Base-by-base conservation (phyloP, 2,888 invertebrate genomes). In the Theretra japonica region DNA sequence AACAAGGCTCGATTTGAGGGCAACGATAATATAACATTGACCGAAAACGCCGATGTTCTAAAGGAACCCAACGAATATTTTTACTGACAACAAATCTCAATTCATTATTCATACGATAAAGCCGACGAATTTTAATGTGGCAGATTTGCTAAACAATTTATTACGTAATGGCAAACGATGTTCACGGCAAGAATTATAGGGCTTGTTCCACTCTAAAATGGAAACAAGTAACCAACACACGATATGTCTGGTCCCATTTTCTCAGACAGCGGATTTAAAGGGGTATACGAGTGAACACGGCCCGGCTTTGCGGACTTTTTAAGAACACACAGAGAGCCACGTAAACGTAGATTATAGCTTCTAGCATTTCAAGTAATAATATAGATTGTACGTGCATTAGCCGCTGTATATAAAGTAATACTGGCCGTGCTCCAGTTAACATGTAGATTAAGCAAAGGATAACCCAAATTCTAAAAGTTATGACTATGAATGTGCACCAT, bases 151-250 rank as follows among this genome's bases (percentile, higher is more conserved):
- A 23, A 65, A 48, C 58, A 69, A 58, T 58, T 69, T 70, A 41
- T 65, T 23, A 58, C 69, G 41, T 69, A 58, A 69, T 41, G 7
- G 75, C 57, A 69, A 75, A 75, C 74, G 65, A 65, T 77, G 76
- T 77, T 79, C 76, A 77, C 79, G 75, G 79, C 75, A 80, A 78
- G 80, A 82, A 81, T 82, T 80, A 76, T 80, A 80, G 77, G 80
- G 77, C 79, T 83, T 81, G 81, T 84, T 84, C 84, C 79, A 77
- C 77, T 85, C 82, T 83, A 78, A 81, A 86, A 84, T 86, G 81
- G 82, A 82, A 85, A 83, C 84, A 85, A 80, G 79, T 77, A 82
- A 79, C 79, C 81, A 82, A 81, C 80, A 76, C 79, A 80, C 80
- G 77, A 80, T 78, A 79, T 81, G 85, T 87, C 83, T 86, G 74